Evolutionary conservation across 2,113 vertebrate genomes (phyloP).

Genomic region (Sebastes fasciatus): DNA sequence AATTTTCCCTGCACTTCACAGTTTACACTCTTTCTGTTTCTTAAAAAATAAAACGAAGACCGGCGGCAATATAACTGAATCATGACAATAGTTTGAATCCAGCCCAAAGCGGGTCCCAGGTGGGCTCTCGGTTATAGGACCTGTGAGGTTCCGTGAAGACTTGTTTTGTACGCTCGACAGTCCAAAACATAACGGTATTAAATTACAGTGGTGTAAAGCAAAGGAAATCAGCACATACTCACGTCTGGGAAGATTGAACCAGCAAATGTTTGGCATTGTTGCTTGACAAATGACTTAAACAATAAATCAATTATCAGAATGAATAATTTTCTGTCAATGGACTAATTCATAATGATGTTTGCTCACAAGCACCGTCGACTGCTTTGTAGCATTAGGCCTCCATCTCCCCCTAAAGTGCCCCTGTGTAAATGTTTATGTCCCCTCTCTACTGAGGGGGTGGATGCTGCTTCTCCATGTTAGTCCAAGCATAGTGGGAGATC

Average conservation of each 20-base stretch:
- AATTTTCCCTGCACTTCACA: neutral
- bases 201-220: no score
- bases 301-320: neutral
- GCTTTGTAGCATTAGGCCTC: conserved; percentile 14
- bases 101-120: no score
- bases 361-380: neutral
- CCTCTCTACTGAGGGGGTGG: conserved; percentile 15
- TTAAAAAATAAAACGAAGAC: neutral
- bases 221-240: neutral
- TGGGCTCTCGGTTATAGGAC: neutral
- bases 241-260: neutral
- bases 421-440: conserved; percentile 44
- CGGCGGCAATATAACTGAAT: neutral
- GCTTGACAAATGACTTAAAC: neutral
- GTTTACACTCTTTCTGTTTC: neutral
- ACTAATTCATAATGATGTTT: neutral
- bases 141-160: neutral
- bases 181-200: neutral
- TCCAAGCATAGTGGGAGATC: conserved; percentile 23
- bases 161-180: neutral
- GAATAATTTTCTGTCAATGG: neutral
- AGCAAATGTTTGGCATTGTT: neutral
- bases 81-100: no score
- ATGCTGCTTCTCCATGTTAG: conserved; percentile 31
- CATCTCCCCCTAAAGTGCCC: conserved; percentile 7